Percentiles rank a stretch among this genome's conserved stretches.
These are phyloP conservation scores for Heliothis subflexa DNA, from an alignment of 1,140 invertebrate genomes.

Conservation along the genomic window DNA sequence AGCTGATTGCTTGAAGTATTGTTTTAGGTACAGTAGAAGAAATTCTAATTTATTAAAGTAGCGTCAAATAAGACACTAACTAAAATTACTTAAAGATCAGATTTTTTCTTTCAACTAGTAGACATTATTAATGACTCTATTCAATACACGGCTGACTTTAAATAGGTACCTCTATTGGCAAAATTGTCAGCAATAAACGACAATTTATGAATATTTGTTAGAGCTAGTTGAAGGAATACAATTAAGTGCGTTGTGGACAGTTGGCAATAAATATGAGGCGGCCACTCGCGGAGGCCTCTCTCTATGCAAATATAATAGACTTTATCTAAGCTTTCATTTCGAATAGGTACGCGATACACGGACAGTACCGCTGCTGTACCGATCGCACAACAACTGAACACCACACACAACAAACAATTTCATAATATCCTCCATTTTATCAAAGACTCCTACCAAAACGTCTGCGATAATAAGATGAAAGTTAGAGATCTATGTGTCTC, in stretches of 20 bases:
- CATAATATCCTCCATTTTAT: too few species aligned
- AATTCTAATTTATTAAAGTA: background rate
- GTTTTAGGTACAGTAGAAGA: background rate
- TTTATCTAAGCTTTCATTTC: constrained; percentile 58
- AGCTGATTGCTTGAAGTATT: background rate
- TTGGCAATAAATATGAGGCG: constrained; percentile 60
- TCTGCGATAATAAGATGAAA: background rate
- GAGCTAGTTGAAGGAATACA: constrained; percentile 15
- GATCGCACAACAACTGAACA: constrained; percentile 39
- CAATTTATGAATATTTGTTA: constrained; percentile 9
- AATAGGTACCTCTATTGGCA: background rate
- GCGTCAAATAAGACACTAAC: too few species aligned
- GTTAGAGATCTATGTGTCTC: too few species aligned
- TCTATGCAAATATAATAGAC: constrained; percentile 74
- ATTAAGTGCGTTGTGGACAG: constrained; percentile 43
- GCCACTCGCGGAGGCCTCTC: constrained; percentile 49
- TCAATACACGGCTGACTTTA: background rate
- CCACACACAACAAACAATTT: background rate
- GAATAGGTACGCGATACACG: constrained; percentile 54
- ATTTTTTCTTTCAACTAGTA: too few species aligned
- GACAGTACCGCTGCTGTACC: constrained; percentile 38
- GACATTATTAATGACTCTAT: background rate
- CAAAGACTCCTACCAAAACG: too few species aligned
- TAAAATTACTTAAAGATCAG: too few species aligned
- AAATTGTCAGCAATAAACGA: background rate